These are phyloP conservation scores for Caradrina clavipalpis DNA, from an alignment of 2,888 invertebrate species.

Conservation along the genomic window DNA sequence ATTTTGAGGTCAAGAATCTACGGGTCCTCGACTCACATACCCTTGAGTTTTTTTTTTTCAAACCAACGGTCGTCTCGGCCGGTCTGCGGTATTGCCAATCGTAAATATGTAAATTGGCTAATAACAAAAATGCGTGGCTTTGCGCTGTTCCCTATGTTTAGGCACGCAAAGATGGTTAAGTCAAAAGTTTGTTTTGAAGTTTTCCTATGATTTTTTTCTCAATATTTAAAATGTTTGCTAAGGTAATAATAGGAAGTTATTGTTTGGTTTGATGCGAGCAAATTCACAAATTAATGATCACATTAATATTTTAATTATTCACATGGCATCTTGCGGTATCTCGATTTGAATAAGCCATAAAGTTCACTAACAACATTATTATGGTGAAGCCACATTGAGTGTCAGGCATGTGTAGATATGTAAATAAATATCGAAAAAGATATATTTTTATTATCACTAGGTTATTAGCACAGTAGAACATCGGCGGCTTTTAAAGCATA, in stretches of 20 bases:
- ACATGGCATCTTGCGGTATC: slow-evolving; percentile 1
- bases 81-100: slow-evolving; percentile 59
- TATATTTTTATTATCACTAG: slow-evolving; percentile 20
- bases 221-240: background rate
- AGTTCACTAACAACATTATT: slow-evolving; percentile 4
- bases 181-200: slow-evolving; percentile 15
- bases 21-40: slow-evolving; percentile 84
- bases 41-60: slow-evolving; percentile 87
- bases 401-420: background rate
- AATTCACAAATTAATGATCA: slow-evolving; percentile 11
- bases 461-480: slow-evolving; percentile 41
- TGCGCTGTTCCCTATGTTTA: slow-evolving; percentile 31
- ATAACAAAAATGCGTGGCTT: slow-evolving; percentile 41
- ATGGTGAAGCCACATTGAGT: background rate
- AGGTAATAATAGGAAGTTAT: background rate
- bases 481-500: slow-evolving; percentile 6
- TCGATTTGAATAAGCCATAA: slow-evolving; percentile 3
- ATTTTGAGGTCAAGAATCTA: slow-evolving; percentile 86
- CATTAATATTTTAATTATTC: slow-evolving; percentile 27
- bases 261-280: background rate
- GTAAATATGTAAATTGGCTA: slow-evolving; percentile 56
- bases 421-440: slow-evolving; percentile 6
- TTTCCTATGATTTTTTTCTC: background rate
- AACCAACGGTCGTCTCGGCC: slow-evolving; percentile 74
- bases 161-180: slow-evolving; percentile 36